Evolutionary conservation across 2,888 invertebrate species (phyloP), one percentile per base, ranked within the genome.

Genomic region (Luffia ferchaultella): DNA sequence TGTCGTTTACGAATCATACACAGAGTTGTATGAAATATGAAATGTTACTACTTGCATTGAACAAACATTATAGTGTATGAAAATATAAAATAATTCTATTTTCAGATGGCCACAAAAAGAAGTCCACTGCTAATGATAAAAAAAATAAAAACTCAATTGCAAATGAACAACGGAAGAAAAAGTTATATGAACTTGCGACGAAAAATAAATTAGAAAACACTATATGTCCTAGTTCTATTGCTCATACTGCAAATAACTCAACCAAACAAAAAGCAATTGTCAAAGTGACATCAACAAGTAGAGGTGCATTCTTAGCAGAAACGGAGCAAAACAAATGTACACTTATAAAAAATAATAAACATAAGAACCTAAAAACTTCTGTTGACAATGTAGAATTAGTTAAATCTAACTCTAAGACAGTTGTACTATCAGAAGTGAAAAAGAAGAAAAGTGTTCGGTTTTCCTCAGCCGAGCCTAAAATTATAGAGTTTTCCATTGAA

Each of bases 261-360:
- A 67, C 52, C 53, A 71, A 71, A 62, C 49, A 57, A 51, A 57
- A 64, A 44, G 57, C 60, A 45, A 69, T 66, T 63, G 76, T 83
- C 1, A 89, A 87, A 65, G 57, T 86, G 5, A 85, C 86, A 1
- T 58, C 68, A 18, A 73, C 75, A 20, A 87, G 86, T 57, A 77
- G 89, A 20, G 87, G 86, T 0, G 86, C 86, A 42, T 87, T 88
- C 60, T 68, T 89, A 45, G 74, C 73, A 17, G 73, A 78, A 59
- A 51, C n/a, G n/a, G n/a, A n/a, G n/a, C n/a, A 58, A 67, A 58
- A 56, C 57, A 48, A 56, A 62, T 52, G 63, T 66, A 1, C 68
- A 70, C 58, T 65, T n/a, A n/a, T n/a, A n/a, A n/a, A n/a, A 54
- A 57, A 46, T 44, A 50, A 45, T 18, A 19, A 12, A 16, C 16